Conservation (phyloP, 1,140 invertebrate species). For the Drosophila repletoides region DNA sequence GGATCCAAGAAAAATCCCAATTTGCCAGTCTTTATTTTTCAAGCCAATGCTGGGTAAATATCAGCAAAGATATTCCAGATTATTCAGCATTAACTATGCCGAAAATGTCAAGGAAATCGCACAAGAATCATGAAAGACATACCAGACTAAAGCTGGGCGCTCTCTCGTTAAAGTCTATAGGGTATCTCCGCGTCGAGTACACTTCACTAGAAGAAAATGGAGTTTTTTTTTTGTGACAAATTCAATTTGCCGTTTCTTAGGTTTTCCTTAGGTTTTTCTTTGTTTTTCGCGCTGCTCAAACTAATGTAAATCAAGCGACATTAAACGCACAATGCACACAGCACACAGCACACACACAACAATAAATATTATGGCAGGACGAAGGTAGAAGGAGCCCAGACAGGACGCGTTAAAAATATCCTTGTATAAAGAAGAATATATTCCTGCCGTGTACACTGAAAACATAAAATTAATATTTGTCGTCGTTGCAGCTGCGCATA, state of each 20-base stretch:
- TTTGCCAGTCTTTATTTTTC: no score
- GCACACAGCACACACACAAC: no score
- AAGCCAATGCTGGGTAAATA: no score
- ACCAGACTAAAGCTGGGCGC: no score
- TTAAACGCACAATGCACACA: slow-evolving; percentile 66
- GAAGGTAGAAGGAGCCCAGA: neutral
- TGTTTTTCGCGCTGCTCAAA: slow-evolving; percentile 20
- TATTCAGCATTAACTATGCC: no score
- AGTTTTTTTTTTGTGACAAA: slow-evolving; percentile 42
- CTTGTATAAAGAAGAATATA: no score
- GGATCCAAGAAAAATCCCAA: no score
- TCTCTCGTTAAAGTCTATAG: no score
- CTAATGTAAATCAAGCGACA: slow-evolving; percentile 76
- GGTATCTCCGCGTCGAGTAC: neutral
- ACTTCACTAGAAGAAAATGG: no score
- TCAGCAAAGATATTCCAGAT: no score
- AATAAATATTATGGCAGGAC: slow-evolving; percentile 56
- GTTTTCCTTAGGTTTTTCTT: slow-evolving; percentile 4
- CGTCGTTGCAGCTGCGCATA: slow-evolving; percentile 40
- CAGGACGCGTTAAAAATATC: neutral
- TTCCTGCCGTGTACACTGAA: slow-evolving; percentile 3
- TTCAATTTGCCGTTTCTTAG: slow-evolving; percentile 42
- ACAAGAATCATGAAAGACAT: no score
- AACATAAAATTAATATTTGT: slow-evolving; percentile 56
- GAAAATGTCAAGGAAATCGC: no score